Percentiles rank a stretch among this genome's conserved stretches.
Evolutionary conservation across 2,888 invertebrate species (phyloP).

Genomic region (Cerceris rybyensis): DNA sequence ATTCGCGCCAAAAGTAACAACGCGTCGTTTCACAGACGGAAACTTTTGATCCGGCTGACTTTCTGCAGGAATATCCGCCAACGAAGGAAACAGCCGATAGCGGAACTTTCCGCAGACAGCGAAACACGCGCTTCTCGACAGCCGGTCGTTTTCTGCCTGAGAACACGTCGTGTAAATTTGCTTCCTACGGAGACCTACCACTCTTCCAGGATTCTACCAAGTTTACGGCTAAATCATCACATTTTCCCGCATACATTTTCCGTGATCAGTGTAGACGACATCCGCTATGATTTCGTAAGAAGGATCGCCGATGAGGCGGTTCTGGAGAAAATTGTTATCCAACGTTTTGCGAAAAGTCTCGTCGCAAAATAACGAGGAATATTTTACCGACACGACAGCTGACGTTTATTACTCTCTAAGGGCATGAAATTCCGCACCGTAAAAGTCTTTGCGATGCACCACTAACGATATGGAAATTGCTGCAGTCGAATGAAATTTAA

Average conservation of each 20-base stretch:
- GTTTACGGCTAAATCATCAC: slow-evolving; percentile 59
- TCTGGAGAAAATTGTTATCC: background rate
- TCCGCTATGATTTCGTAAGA: slow-evolving; percentile 13
- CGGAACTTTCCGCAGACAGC: slow-evolving; percentile 51
- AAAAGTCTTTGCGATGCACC: too few species aligned
- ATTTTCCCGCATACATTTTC: slow-evolving; percentile 28
- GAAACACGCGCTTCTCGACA: slow-evolving; percentile 6
- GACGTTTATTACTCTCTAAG: too few species aligned
- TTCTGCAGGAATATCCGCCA: slow-evolving; percentile 39
- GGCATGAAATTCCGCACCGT: too few species aligned
- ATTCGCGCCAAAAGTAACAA: slow-evolving; percentile 43
- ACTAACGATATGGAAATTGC: too few species aligned
- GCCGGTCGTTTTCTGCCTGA: slow-evolving; percentile 46
- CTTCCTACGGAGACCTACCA: slow-evolving; percentile 24
- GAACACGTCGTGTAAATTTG: slow-evolving; percentile 65
- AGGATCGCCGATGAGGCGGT: background rate
- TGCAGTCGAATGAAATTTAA: too few species aligned
- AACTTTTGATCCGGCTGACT: slow-evolving; percentile 51
- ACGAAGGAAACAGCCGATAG: slow-evolving; percentile 48
- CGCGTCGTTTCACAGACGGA: slow-evolving; percentile 35
- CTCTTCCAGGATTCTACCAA: slow-evolving; percentile 40
- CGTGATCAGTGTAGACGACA: slow-evolving; percentile 38
- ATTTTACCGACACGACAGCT: background rate
- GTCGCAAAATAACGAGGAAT: background rate
- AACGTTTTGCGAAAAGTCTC: background rate